Evolutionary conservation across 2,888 invertebrate genomes (phyloP).

Genomic region (Alloplasta piceator): DNA sequence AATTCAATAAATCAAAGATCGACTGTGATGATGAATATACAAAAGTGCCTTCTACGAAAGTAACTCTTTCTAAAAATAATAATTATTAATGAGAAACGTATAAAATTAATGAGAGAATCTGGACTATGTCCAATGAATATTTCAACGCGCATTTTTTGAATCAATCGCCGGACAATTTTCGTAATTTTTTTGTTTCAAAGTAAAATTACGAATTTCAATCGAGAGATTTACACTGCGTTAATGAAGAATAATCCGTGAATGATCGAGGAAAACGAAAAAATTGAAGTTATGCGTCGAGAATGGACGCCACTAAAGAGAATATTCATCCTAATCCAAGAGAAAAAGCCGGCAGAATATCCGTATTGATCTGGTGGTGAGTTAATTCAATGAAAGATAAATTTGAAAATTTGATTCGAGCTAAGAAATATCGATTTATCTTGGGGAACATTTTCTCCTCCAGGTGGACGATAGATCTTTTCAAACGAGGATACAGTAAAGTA

Average conservation of each 20-base stretch:
- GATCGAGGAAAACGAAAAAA: neutral
- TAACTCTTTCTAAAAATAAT: neutral
- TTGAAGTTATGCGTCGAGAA: conserved; percentile 51
- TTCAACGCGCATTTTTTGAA: no score
- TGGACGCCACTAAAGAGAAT: conserved; percentile 81
- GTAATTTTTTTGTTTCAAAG: no score
- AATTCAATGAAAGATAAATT: no score
- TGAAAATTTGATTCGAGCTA: no score
- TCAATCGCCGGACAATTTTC: no score
- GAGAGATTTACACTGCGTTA: no score
- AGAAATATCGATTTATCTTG: neutral
- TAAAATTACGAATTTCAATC: no score
- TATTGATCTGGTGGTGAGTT: conserved; percentile 86
- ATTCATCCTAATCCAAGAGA: conserved; percentile 86
- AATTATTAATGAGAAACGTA: neutral
- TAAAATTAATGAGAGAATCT: no score
- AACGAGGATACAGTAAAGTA: conserved; percentile 89
- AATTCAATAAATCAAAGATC: neutral
- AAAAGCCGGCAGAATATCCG: conserved; percentile 86
- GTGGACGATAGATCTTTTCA: conserved; percentile 92
- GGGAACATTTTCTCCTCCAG: conserved; percentile 82
- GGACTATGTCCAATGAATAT: no score
- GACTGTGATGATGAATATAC: neutral
- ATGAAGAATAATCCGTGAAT: neutral
- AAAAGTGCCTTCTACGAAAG: neutral